Percentiles rank a stretch among this genome's conserved stretches.
These are phyloP conservation scores for Lasioglossum lativentre DNA, from an alignment of 2,888 invertebrate species.

Conservation along the genomic window DNA sequence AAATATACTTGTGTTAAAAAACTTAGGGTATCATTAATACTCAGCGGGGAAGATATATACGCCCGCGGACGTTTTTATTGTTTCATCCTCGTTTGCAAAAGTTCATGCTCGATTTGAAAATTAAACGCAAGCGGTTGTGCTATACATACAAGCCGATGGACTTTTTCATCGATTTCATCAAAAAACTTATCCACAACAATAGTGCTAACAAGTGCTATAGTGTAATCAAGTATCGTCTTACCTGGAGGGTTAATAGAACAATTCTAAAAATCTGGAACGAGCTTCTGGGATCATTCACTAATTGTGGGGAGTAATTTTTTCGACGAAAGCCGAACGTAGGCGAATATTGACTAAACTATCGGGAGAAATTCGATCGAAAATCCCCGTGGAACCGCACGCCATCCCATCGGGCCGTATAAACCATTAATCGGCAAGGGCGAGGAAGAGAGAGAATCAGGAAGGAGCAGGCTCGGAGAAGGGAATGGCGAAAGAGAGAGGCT, in stretches of 20 bases:
- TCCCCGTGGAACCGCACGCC: slow-evolving; percentile 21
- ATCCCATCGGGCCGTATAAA: slow-evolving; percentile 25
- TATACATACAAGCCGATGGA: background rate
- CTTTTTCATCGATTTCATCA: no score
- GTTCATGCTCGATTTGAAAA: background rate
- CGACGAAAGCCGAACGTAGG: background rate
- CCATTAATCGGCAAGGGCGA: slow-evolving; percentile 38
- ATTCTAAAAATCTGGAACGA: background rate
- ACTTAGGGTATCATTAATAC: slow-evolving; percentile 21
- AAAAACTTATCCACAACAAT: no score
- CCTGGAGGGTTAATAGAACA: background rate
- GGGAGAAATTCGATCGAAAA: slow-evolving; percentile 24
- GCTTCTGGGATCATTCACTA: background rate
- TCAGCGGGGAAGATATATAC: no score
- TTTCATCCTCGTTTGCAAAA: background rate
- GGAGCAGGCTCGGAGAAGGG: background rate
- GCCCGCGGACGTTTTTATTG: background rate
- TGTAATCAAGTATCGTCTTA: no score
- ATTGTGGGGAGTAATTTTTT: background rate
- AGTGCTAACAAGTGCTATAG: no score
- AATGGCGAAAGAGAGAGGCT: slow-evolving; percentile 16
- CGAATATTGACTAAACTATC: slow-evolving; percentile 1
- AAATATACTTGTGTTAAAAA: slow-evolving; percentile 24
- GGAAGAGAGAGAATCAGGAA: background rate
- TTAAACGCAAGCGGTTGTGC: background rate